Percentiles rank a stretch among this genome's conserved stretches.
These are phyloP conservation scores for Lagopus muta DNA, from an alignment of 2,113 vertebrate genomes.

Conservation along the genomic window DNA sequence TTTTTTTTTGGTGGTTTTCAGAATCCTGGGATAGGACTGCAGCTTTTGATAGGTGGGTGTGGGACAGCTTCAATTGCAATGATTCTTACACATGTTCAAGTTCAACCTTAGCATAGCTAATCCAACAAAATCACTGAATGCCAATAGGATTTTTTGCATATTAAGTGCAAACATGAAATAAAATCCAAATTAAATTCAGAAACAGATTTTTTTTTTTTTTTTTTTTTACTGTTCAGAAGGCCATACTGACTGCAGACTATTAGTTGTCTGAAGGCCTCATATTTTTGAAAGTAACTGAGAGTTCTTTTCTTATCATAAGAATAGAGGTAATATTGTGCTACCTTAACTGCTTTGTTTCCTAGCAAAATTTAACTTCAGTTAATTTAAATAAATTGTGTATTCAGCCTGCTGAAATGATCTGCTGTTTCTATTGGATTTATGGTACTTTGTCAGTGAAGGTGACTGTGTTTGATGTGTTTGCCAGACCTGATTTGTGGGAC, in stretches of 20 bases:
- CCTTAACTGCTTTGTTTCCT: not conserved
- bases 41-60: not conserved
- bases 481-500: not conserved
- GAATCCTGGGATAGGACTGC: not conserved
- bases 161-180: not conserved
- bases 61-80: not conserved
- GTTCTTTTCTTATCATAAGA: not conserved
- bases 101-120: not conserved
- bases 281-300: not conserved
- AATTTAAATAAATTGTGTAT: not conserved
- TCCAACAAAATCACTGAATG: not conserved
- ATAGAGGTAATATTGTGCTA: not conserved
- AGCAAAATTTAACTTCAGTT: not conserved
- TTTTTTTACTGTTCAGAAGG: not conserved
- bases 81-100: not conserved
- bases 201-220: too few relatives aligned
- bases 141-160: accelerated
- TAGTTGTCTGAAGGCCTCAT: not conserved
- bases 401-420: not conserved
- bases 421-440: not conserved
- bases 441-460: not conserved
- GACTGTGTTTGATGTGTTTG: not conserved
- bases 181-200: not conserved
- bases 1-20: not conserved
- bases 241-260: not conserved